These are phyloP conservation scores for Seladonia tumulorum DNA, from an alignment of 2,888 invertebrate genomes.

Conservation along the genomic window DNA sequence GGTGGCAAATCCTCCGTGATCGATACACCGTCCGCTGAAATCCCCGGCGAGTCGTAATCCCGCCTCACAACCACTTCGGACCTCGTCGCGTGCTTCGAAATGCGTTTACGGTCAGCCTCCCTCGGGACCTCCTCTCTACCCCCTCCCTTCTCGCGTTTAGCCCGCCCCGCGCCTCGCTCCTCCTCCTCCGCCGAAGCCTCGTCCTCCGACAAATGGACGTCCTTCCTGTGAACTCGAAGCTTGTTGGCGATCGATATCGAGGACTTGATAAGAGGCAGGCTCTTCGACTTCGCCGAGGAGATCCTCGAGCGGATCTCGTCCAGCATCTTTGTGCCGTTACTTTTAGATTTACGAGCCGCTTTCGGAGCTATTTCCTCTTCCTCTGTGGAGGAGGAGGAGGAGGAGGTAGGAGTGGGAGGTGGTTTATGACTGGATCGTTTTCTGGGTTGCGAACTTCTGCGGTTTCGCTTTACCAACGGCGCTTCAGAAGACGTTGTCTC, in stretches of 20 bases:
- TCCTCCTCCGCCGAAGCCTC: slow-evolving; percentile 2
- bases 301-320: slow-evolving; percentile 42
- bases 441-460: background rate
- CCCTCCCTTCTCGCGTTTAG: background rate
- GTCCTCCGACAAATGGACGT: background rate
- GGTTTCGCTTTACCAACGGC: background rate
- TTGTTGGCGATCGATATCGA: background rate
- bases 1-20: slow-evolving; percentile 15
- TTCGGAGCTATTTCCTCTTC: background rate
- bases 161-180: background rate
- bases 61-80: background rate
- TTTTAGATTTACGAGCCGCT: background rate
- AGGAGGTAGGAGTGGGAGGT: background rate
- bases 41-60: background rate
- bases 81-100: background rate
- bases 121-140: background rate
- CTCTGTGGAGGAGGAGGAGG: background rate
- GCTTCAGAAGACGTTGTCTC: background rate
- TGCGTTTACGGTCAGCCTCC: background rate
- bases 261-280: slow-evolving; percentile 24
- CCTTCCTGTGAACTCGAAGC: background rate
- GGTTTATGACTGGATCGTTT: background rate
- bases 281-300: slow-evolving; percentile 27
- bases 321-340: slow-evolving; percentile 7
- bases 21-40: background rate